Conservation (phyloP, 2,113 vertebrate genomes). For the Lampris incognitus region DNA sequence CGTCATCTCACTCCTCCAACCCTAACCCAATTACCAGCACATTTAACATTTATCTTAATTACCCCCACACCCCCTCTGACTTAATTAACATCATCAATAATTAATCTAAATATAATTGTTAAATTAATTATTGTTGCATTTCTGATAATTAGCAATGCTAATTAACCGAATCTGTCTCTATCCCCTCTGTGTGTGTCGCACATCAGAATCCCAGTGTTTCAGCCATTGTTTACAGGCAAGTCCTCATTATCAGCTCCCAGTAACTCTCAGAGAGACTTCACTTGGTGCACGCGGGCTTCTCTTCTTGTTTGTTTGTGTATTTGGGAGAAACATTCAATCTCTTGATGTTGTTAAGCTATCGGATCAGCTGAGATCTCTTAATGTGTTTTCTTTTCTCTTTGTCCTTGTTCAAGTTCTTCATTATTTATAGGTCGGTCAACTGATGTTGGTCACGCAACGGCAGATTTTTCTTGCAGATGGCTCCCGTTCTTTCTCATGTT, state of each 20-base stretch:
- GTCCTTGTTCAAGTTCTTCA: constrained; percentile 3
- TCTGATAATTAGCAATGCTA: constrained; percentile 74
- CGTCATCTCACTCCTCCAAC: constrained; percentile 19
- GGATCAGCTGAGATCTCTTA: constrained; percentile 23
- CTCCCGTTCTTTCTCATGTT: constrained; percentile 1
- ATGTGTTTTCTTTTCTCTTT: not conserved
- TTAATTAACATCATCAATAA: constrained; percentile 81
- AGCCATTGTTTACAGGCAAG: constrained; percentile 65
- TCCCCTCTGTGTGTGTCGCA: constrained; percentile 52
- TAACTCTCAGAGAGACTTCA: constrained; percentile 10
- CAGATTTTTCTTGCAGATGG: not conserved
- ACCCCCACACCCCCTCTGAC: constrained; percentile 50
- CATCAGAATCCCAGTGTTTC: constrained; percentile 55
- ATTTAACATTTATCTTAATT: constrained; percentile 78
- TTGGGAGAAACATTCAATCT: constrained; percentile 1
- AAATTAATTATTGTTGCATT: constrained; percentile 79
- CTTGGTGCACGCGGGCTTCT: not conserved
- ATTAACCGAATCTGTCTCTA: constrained; percentile 67
- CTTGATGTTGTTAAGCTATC: constrained; percentile 15
- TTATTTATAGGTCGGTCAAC: constrained; percentile 17
- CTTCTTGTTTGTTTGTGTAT: constrained; percentile 22
- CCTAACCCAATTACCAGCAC: constrained; percentile 60
- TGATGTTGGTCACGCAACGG: not conserved
- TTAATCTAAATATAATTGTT: constrained; percentile 78
- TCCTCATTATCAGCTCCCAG: constrained; percentile 54